phyloP scores from a whole-genome alignment of 2,113 vertebrate genomes.

The Lepidothrix coronata region DNA sequence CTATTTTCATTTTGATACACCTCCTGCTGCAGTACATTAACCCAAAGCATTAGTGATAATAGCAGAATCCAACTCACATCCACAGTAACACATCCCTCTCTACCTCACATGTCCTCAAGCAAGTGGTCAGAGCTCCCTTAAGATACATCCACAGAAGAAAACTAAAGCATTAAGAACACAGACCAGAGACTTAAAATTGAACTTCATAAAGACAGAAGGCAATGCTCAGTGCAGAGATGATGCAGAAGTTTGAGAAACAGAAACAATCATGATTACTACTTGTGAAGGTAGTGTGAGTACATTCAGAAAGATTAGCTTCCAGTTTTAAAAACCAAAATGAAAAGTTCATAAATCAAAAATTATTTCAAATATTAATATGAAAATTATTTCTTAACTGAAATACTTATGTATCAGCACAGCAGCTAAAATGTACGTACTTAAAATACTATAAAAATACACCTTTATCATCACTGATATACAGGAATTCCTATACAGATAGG shows the following conservation, averaged over 20 bases:
- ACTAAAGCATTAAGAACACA: not conserved
- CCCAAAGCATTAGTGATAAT: accelerated
- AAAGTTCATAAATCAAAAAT: not conserved
- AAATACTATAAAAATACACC: not conserved
- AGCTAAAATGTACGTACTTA: not conserved
- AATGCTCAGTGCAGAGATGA: not conserved
- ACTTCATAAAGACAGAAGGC: not conserved
- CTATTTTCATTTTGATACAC: not conserved
- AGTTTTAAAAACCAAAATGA: not conserved
- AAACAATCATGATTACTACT: not conserved
- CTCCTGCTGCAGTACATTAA: not conserved
- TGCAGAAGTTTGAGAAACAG: not conserved
- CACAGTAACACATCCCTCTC: accelerated
- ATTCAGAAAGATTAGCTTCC: not conserved
- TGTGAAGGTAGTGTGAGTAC: not conserved
- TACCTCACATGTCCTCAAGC: not conserved
- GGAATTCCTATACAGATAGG: not conserved
- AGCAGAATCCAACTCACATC: not conserved
- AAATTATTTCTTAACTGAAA: not conserved
- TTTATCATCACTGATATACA: not conserved
- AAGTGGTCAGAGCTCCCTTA: not conserved
- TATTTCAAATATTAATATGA: not conserved
- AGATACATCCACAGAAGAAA: not conserved
- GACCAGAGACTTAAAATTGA: not conserved
- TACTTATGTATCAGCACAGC: not conserved